Evolutionary conservation across 2,797 vertebrate species (phyloP), one percentile per base, ranked within the genome.

Genomic region (Megalops cyprinoides): DNA sequence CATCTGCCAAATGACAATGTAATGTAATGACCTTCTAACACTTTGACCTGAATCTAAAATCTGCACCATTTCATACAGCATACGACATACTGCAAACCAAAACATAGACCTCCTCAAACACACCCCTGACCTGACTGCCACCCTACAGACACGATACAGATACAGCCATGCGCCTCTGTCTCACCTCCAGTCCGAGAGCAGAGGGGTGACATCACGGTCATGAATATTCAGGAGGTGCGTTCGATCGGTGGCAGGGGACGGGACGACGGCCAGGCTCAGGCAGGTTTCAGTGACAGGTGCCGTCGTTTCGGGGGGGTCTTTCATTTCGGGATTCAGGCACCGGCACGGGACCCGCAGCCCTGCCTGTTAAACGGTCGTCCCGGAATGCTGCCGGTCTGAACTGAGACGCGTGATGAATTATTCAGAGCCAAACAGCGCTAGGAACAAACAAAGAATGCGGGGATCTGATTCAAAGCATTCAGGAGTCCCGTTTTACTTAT

Each of bases 391-490:
- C n/a, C n/a, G n/a, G n/a, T n/a, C n/a, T n/a, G n/a, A n/a, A n/a
- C n/a, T n/a, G n/a, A 2, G n/a, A 79, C 67, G 12, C 23, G 34
- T 25, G 71, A 58, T 74, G 51, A 74, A 74, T 56, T 37, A 67
- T 49, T 67, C 78, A 23, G 12, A 25, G 37, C 37, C 49, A 79
- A 20, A 79, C 25, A 74, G 67, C 51, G 34, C 46, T 15, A 31
- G 14, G 46, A 42, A 60, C 55, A 25, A 77, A 34, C 49, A 60
- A 5, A 51, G 6, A 25, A 49, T 4, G n/a, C 44, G 12, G 48
- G 28, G 0, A 12, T 15, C 28, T 8, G 60, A 65, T 51, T 75
- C 20, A 51, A 75, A 51, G 39, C 14, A n/a, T 51, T 25, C 74
- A 58, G 37, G 67, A 60, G 23, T 12, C 37, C 18, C 3, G 60